Evolutionary conservation across 1,140 invertebrate genomes (phyloP), one percentile per base, ranked within the genome.

Genomic region (Anastrepha ludens): DNA sequence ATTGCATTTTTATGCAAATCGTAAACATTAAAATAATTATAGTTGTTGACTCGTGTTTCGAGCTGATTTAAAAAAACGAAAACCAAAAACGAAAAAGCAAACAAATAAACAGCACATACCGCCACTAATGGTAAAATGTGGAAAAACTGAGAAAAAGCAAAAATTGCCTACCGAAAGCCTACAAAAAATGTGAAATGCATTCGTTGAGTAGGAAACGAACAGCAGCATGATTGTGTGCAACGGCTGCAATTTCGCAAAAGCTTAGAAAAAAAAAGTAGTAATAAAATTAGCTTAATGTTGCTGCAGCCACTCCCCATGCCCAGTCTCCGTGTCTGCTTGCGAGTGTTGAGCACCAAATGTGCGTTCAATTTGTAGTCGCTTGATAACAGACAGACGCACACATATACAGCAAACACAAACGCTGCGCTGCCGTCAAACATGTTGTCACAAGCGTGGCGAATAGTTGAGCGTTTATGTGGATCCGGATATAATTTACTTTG

Each of bases 1-100:
- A 88, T 88, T 88, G 86, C 78, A 88, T 86, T 88, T 88, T 87
- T 88, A 88, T 88, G 88, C 88, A 88, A 88, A 88, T 88, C 65
- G 58, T 85, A 70, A 67, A 88, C 88, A 86, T 86, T 88, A 87
- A 86, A 88, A 87, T 88, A 88, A 88, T 88, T 88, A 88, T 55
- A 86, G 62, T 60, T 88, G 86, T 87, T 58, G 60, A 88, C 86
- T 88, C 88, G 86, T 87, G 86, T 86, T 88, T 62, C 59, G 20
- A 44, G 85, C 85, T 86, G 74, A 81, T 81, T 81, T 81, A n/a
- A 58, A 81, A 81, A 0, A 20, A 81, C 8, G 0, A 81, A 58
- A 81, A 50, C 6, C 1, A 55, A 55, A 55, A n/a, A 39, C 15
- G 17, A 78, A 78, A 29, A 78, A 78, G 8, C 47, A 47, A 5